Base-by-base conservation (phyloP, 1,140 invertebrate genomes). In the Drosophila ironensis region DNA sequence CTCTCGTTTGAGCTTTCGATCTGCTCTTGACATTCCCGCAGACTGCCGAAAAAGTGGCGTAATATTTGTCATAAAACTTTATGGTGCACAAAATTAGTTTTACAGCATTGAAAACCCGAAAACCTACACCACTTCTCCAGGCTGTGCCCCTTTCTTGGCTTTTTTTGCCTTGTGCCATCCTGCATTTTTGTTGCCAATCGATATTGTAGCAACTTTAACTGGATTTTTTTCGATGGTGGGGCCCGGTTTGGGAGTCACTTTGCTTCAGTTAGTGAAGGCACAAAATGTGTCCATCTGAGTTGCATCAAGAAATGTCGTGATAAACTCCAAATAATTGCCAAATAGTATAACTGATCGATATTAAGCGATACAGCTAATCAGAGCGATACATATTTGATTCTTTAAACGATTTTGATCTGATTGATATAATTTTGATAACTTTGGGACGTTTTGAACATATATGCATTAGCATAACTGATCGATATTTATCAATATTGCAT, bases 21-120 rank as follows among this genome's bases (percentile, higher is more conserved):
- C 52, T 82, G 72, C 57, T 60, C 68, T 84, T 77, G 77, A 82
- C 72, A 72, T 71, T 71, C 69, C 44, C 69, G 28, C 69, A 77
- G 73, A 73, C 69, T 78, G 73, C 63, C 73, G 63, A 77, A 84
- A 64, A 84, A 84, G 73, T 78, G 42, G 70, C 63, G 54, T 82
- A 82, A 84, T 82, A 82, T 82, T 82, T 84, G 78, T 71, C 80
- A 73, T 84, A 82, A 84, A 82, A 82, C 48, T 82, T 82, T 82
- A 82, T 82, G 78, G 66, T 73, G 78, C 78, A 82, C 74, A 84
- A 82, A 82, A 82, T 82, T 82, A 82, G 78, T 82, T 82, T 73
- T 84, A 82, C 78, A 73, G 73, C 78, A 78, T 63, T 77, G 80
- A 51, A 59, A 63, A 64, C 47, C 27, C 35, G 45, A 7, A 11